Percentiles rank a stretch among this genome's conserved stretches.
Conservation (phyloP, 2,113 vertebrate genomes). For the Ageneiosus marmoratus region DNA sequence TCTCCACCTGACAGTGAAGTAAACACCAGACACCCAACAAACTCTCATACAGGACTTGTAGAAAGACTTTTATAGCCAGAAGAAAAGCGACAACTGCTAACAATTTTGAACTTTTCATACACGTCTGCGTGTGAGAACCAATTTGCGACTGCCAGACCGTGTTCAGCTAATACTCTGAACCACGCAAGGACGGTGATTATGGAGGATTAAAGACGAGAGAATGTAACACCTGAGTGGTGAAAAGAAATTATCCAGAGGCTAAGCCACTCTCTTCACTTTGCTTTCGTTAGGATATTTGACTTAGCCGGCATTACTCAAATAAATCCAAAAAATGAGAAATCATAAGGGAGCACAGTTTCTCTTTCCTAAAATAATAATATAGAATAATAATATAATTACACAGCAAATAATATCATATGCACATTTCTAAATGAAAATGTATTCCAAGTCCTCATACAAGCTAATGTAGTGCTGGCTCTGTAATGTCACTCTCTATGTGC, state of each 20-base stretch:
- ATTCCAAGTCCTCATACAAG: not conserved
- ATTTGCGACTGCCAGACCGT: too few relatives aligned
- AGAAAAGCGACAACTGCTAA: not conserved
- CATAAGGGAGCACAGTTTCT: too few relatives aligned
- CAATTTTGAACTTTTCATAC: slow-evolving; percentile 4
- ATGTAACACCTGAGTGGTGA: slow-evolving; percentile 36
- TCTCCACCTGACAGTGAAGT: slow-evolving; percentile 81
- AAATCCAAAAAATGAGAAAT: not conserved
- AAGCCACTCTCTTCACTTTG: slow-evolving; percentile 6
- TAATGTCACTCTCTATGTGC: slow-evolving; percentile 4
- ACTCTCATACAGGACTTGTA: not conserved
- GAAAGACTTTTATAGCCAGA: not conserved
- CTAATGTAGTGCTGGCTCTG: not conserved
- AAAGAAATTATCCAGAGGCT: slow-evolving; percentile 25
- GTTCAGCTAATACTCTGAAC: not conserved
- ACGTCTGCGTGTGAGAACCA: not conserved
- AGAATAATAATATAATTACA: not conserved
- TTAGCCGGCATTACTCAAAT: slow-evolving; percentile 10
- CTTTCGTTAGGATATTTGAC: slow-evolving; percentile 30
- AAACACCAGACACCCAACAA: not conserved
- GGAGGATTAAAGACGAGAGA: slow-evolving; percentile 27
- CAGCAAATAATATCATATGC: not conserved
- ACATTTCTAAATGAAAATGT: not conserved
- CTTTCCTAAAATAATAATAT: too few relatives aligned
- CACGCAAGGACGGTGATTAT: slow-evolving; percentile 10